These are phyloP conservation scores for Catharus bicknelli DNA, from an alignment of 2,113 vertebrate genomes.

Conservation along the genomic window DNA sequence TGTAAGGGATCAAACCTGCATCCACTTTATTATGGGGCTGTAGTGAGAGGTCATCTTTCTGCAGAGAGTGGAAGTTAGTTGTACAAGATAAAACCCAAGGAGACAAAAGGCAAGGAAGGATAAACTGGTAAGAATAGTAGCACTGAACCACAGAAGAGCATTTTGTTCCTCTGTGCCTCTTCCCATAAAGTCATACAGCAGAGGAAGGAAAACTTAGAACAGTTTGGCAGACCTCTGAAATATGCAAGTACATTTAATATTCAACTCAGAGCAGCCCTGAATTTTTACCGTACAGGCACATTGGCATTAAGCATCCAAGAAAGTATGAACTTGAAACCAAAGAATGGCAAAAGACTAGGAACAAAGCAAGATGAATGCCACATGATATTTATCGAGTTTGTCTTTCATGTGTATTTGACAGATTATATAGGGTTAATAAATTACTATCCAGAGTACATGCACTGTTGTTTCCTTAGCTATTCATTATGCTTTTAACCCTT, in stretches of 20 bases:
- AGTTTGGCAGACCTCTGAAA: background rate
- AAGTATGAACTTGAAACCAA: background rate
- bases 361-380: background rate
- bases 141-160: rapidly evolving
- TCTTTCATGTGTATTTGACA: background rate
- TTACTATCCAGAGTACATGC: background rate
- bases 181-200: background rate
- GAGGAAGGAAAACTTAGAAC: background rate
- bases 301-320: background rate
- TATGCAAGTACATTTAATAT: background rate
- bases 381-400: background rate
- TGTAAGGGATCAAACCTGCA: background rate
- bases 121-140: background rate
- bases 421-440: background rate
- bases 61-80: background rate
- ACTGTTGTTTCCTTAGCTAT: background rate
- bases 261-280: background rate
- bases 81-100: background rate
- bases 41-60: background rate
- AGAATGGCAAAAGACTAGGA: background rate
- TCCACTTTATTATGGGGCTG: background rate
- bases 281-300: background rate
- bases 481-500: background rate
- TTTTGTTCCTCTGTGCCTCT: background rate
- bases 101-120: background rate